A percentile compares a stretch with the other conserved stretches of the same genome.
These are phyloP conservation scores for Drosophila kikkawai DNA, from an alignment of 1,140 invertebrate species.

Conservation along the genomic window DNA sequence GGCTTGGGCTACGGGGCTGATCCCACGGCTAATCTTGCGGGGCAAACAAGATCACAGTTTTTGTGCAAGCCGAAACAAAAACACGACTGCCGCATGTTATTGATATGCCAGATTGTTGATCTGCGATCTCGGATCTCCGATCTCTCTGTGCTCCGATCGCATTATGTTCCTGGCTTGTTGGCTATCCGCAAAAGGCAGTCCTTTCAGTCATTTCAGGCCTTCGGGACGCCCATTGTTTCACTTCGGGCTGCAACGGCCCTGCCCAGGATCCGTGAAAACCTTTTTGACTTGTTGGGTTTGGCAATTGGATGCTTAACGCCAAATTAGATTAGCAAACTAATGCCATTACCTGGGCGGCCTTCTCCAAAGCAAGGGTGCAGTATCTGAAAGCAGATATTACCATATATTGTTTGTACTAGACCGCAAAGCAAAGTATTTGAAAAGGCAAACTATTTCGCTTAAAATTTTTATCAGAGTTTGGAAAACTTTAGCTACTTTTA, in stretches of 20 bases:
- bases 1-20: constrained; percentile 31
- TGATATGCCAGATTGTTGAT: constrained; percentile 67
- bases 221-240: constrained; percentile 64
- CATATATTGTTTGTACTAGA: neutral
- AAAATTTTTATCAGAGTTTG: neutral
- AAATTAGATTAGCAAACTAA: constrained; percentile 84
- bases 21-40: constrained; percentile 72
- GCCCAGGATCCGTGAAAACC: constrained; percentile 76
- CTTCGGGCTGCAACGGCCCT: constrained; percentile 29
- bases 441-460: neutral
- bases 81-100: constrained; percentile 65
- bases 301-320: constrained; percentile 79
- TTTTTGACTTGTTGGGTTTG: constrained; percentile 80
- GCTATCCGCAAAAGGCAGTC: constrained; percentile 76
- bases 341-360: constrained; percentile 66
- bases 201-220: constrained; percentile 37
- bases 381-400: constrained; percentile 16
- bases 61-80: constrained; percentile 67
- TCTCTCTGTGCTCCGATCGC: constrained; percentile 34
- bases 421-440: neutral
- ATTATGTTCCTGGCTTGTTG: constrained; percentile 65
- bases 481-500: too few species aligned
- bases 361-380: constrained; percentile 1
- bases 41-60: constrained; percentile 81
- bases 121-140: constrained; percentile 36